phyloP scores from a whole-genome alignment of 1,140 invertebrate genomes.

The Macrotrachela quadricornifera region DNA sequence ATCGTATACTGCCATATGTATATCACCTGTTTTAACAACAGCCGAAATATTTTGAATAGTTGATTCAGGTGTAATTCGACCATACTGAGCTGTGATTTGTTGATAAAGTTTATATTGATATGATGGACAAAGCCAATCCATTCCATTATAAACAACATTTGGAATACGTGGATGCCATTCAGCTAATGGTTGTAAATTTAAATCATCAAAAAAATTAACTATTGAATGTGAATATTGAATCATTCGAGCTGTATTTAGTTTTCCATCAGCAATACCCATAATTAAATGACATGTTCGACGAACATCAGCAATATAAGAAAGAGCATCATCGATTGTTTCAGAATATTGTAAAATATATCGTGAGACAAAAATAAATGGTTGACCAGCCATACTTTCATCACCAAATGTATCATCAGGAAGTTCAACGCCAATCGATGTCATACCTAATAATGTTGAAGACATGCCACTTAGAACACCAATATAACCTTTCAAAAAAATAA shows the following conservation, averaged over 20 bases:
- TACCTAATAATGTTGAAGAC: slow-evolving; percentile 15
- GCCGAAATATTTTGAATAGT: slow-evolving; percentile 14
- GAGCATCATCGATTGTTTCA: slow-evolving; percentile 13
- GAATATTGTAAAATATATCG: slow-evolving; percentile 18
- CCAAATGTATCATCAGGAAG: slow-evolving; percentile 17
- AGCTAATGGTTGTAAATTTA: slow-evolving; percentile 13
- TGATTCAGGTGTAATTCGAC: slow-evolving; percentile 14
- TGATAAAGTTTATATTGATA: not conserved
- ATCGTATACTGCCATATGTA: slow-evolving; percentile 17
- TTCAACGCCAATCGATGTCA: slow-evolving; percentile 18
- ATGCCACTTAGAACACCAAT: slow-evolving; percentile 13
- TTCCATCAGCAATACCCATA: slow-evolving; percentile 18
- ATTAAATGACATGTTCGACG: slow-evolving; percentile 17
- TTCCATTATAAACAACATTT: slow-evolving; percentile 17
- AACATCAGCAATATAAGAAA: slow-evolving; percentile 12
- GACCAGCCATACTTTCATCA: slow-evolving; percentile 15
- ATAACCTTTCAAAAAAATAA: not conserved
- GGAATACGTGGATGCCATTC: slow-evolving; percentile 18
- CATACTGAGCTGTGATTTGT: slow-evolving; percentile 14
- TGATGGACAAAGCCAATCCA: slow-evolving; percentile 4
- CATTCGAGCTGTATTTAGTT: slow-evolving; percentile 13
- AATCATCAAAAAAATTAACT: slow-evolving; percentile 17
- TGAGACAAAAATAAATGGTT: slow-evolving; percentile 15
- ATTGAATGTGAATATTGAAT: slow-evolving; percentile 17
- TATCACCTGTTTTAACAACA: slow-evolving; percentile 15